These are phyloP conservation scores for Tipula unca DNA, from an alignment of 2,888 invertebrate genomes.

Conservation along the genomic window DNA sequence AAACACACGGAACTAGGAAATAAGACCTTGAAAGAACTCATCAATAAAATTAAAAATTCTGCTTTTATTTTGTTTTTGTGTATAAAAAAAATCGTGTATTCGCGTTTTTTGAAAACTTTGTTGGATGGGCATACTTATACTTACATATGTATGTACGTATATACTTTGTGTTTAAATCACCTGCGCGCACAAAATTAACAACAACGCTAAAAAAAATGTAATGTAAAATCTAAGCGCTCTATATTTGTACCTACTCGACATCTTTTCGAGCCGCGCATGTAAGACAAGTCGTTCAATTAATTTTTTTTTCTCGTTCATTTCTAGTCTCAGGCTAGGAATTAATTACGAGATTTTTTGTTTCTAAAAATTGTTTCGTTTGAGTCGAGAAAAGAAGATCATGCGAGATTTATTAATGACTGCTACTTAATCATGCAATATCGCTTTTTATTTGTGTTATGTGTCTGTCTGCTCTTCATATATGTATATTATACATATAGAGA, in stretches of 20 bases:
- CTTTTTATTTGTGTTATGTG: background rate
- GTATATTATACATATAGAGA: background rate
- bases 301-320: background rate
- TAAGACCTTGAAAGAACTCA: conserved; percentile 15
- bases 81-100: background rate
- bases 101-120: background rate
- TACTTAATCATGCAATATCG: background rate
- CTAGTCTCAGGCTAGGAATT: background rate
- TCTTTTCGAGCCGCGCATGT: background rate
- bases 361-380: background rate
- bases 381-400: background rate
- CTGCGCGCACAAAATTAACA: background rate
- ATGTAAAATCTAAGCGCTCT: no score
- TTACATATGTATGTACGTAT: background rate
- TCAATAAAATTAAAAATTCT: conserved; percentile 15
- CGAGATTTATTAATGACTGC: background rate
- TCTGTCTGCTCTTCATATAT: background rate
- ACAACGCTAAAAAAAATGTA: no score
- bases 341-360: background rate
- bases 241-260: no score
- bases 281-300: background rate
- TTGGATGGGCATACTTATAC: background rate
- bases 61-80: background rate
- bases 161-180: background rate
- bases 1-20: conserved; percentile 19